These are phyloP conservation scores for Aleiodes leptofemur DNA, from an alignment of 2,888 invertebrate species.

Conservation along the genomic window DNA sequence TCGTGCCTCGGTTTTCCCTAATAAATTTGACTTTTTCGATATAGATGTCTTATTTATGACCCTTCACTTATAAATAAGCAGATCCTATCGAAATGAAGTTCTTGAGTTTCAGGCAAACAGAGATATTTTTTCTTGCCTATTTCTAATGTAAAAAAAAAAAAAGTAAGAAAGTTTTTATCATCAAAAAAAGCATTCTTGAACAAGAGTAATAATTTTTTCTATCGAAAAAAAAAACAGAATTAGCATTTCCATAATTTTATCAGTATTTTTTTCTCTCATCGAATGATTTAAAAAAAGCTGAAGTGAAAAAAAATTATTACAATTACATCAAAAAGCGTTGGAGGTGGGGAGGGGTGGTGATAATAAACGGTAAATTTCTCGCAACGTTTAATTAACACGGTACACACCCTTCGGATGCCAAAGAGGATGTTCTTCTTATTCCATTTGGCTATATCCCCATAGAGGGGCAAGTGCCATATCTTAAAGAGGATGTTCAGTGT, in stretches of 20 bases:
- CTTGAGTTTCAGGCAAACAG: background rate
- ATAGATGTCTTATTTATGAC: constrained; percentile 69
- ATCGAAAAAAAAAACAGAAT: too few species aligned
- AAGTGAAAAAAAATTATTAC: background rate
- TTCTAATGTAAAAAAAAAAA: too few species aligned
- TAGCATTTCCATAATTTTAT: too few species aligned
- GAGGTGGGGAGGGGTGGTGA: background rate
- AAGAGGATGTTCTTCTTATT: constrained; percentile 44
- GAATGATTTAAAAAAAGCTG: background rate
- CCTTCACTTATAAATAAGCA: constrained; percentile 73
- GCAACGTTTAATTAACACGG: constrained; percentile 65
- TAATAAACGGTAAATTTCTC: constrained; percentile 37
- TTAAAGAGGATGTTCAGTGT: constrained; percentile 46
- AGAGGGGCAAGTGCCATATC: too few species aligned
- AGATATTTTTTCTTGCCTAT: too few species aligned
- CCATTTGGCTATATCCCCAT: too few species aligned
- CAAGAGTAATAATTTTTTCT: too few species aligned
- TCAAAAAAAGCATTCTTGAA: too few species aligned
- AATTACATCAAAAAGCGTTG: constrained; percentile 2
- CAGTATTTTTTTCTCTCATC: too few species aligned
- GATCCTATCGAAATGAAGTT: constrained; percentile 54
- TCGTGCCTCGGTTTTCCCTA: too few species aligned
- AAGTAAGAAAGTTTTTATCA: too few species aligned
- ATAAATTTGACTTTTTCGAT: too few species aligned
- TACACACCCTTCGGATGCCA: constrained; percentile 48